These are phyloP conservation scores for Hypselothyrea guttata DNA, from an alignment of 2,888 invertebrate species.

Conservation along the genomic window DNA sequence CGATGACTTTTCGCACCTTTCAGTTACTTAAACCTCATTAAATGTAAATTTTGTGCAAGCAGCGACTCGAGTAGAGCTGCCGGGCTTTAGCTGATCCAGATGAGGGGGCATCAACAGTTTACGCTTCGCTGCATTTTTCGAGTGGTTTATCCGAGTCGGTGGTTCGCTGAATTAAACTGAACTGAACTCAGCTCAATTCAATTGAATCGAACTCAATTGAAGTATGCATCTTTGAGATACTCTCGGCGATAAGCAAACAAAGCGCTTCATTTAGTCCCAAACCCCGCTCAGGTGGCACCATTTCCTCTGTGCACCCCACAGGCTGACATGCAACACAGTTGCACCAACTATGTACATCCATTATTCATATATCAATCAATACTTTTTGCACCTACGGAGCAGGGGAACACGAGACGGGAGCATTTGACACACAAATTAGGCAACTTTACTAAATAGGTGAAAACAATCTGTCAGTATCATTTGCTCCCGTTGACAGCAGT, in stretches of 20 bases:
- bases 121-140: slow-evolving; percentile 61
- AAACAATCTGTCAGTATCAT: slow-evolving; percentile 57
- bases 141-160: slow-evolving; percentile 51
- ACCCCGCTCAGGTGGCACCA: slow-evolving; percentile 6
- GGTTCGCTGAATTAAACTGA: slow-evolving; percentile 18
- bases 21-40: slow-evolving; percentile 67
- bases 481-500: slow-evolving; percentile 46
- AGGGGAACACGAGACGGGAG: not conserved
- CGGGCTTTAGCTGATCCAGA: not conserved
- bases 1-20: slow-evolving; percentile 57
- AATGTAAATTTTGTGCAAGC: slow-evolving; percentile 66
- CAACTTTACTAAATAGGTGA: slow-evolving; percentile 41
- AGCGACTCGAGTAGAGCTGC: slow-evolving; percentile 28
- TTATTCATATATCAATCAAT: slow-evolving; percentile 69
- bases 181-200: slow-evolving; percentile 9
- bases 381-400: slow-evolving; percentile 45
- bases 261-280: slow-evolving; percentile 37
- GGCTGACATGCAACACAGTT: slow-evolving; percentile 10
- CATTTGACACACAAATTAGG: not conserved
- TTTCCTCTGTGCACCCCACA: not conserved
- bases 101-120: slow-evolving; percentile 58
- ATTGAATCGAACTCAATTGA: slow-evolving; percentile 15
- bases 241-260: slow-evolving; percentile 56
- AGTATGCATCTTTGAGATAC: slow-evolving; percentile 48
- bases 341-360: slow-evolving; percentile 41